Base-by-base conservation (phyloP, 2,797 vertebrate species). In the Lepus townsendii region DNA sequence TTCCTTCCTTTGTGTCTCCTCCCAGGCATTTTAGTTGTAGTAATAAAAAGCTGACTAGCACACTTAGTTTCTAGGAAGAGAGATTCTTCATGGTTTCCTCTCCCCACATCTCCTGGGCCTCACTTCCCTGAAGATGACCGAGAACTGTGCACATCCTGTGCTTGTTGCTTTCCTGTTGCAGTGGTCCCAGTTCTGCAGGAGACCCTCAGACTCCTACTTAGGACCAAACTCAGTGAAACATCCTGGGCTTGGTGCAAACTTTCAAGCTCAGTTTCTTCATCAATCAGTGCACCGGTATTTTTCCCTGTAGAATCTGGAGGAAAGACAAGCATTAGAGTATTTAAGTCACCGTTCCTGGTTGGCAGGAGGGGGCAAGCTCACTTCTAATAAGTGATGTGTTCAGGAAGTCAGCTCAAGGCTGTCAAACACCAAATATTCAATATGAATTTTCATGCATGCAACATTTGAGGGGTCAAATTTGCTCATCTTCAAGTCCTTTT, bases 151-250 rank as follows among this genome's bases (percentile, higher is more conserved):
- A 5, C 13, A 5, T 8, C 27, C 50, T 11, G 35, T 5, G 2
- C 24, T 27, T 22, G 22, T 1, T 11, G 10, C 22, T 32, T 32
- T 27, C 62, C 16, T 62, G 50, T 27, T 35, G 68, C 19, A 47
- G 11, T 62, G 38, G 54, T 13, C 0, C 3, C 16, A 16, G 1
- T 1, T 62, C 35, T 10, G 5, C 1, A 24, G 54, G 42, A 26
- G 42, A 7, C 22, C 24, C 17, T 68, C 30, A 20, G 17, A 50
- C 6, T 38, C 10, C 30, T 47, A n/a, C 35, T 1, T 62, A 30
- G 13, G 5, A 13, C 6, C 30, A 30, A 65, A 13, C 24, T 13
- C 38, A 19, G 19, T 12, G 66, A 77, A 22, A 24, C 1, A 11
- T 57, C 35, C 57, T 13, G n/a, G 20, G 3, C 8, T 60, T 38